These are phyloP conservation scores for Monochamus saltuarius DNA, from an alignment of 1,140 invertebrate species.

Conservation along the genomic window DNA sequence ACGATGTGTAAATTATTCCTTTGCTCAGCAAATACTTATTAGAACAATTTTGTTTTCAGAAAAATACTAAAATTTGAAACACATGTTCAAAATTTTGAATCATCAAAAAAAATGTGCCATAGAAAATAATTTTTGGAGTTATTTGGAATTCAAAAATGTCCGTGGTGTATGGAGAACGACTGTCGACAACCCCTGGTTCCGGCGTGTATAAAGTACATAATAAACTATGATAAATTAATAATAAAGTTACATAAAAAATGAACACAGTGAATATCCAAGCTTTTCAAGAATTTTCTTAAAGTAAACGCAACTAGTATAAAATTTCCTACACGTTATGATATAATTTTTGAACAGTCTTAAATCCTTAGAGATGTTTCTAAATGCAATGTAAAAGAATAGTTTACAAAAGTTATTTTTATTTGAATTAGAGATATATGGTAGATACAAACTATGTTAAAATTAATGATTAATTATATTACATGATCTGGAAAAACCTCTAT, in stretches of 20 bases:
- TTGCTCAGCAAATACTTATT: too few relatives aligned
- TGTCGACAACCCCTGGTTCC: too few relatives aligned
- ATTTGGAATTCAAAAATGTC: too few relatives aligned
- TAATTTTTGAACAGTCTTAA: conserved; percentile 39
- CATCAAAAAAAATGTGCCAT: too few relatives aligned
- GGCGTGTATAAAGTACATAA: conserved; percentile 5
- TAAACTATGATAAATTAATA: conserved; percentile 26
- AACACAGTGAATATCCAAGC: conserved; percentile 10
- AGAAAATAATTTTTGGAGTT: too few relatives aligned
- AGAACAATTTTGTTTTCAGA: too few relatives aligned
- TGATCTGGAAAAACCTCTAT: conserved; percentile 1
- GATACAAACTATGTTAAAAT: conserved; percentile 33
- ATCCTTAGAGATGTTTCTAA: conserved; percentile 36
- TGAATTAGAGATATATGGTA: conserved; percentile 31
- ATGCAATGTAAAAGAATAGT: conserved; percentile 41
- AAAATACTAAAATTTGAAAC: too few relatives aligned
- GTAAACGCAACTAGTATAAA: conserved; percentile 37
- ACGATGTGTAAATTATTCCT: too few relatives aligned
- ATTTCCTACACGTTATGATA: conserved; percentile 38
- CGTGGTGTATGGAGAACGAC: too few relatives aligned
- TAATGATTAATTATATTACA: conserved; percentile 29
- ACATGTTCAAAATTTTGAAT: too few relatives aligned
- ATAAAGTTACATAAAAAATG: conserved; percentile 21
- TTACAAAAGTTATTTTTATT: conserved; percentile 13
- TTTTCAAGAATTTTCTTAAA: conserved; percentile 29